Base-by-base conservation (phyloP, 1,140 invertebrate genomes). In the Branchinecta lynchi region DNA sequence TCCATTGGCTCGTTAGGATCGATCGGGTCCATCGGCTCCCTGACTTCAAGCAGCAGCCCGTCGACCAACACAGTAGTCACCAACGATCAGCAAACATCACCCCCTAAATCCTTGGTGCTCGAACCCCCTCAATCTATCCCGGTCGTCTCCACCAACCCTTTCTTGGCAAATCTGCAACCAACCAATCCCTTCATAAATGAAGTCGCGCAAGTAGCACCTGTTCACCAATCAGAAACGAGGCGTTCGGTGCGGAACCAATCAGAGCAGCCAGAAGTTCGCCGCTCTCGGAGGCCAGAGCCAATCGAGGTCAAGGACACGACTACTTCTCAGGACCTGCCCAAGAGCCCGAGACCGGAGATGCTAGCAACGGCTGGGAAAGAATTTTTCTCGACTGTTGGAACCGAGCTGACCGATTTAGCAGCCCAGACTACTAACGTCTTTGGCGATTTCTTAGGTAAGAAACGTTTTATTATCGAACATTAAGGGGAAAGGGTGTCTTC, bases 391-490 rank as follows among this genome's bases (percentile, higher is more conserved):
- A 91, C 91, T 75, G 89, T 93, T 74, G 89, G 89, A 74, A 90
- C 84, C 21, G 90, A 93, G 78, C 81, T 94, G 44, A 95, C 94
- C 77, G 92, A 90, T 7, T 84, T 94, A 67, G 91, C 92, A 43
- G 86, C 89, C 8, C 90, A 92, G 75, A 94, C 92, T 0, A 87
- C 89, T 7, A 92, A 86, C 75, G 91, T 94, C 86, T 92, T 96
- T 75, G 92, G 89, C 70, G 92, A 91, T 77, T 83, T 94, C 73
- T 94, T 96, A 77, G 87, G 89, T 79, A 78, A 85, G 51, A 60
- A 15, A 60, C 1, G 51, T 32, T 43, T 8, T 68, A 10, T 92
- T 92, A 76, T 88, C 88, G 3, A 84, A 80, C 79, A 82, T 81
- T 81, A 80, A 70, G 45, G 67, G n/a, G n/a, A n/a, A n/a, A n/a